Conservation (phyloP, 30 jellyfish, hydroid and myxozoan genomes). For the Cassiopea andromeda region DNA sequence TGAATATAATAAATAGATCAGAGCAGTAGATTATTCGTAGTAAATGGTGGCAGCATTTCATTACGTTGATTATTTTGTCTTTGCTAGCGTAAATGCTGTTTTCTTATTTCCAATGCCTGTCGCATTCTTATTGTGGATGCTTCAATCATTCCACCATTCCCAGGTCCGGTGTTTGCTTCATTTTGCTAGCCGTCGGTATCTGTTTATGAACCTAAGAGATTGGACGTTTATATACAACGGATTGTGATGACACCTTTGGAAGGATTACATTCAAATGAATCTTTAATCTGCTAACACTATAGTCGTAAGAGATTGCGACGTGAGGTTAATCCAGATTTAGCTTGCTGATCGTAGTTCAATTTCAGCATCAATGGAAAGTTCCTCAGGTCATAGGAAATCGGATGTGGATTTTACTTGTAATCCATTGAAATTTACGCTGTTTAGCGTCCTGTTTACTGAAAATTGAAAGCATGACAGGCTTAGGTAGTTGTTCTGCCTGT, state of each 20-base stretch:
- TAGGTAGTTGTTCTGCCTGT: not conserved
- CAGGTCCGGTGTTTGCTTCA: not conserved
- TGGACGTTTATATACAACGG: not conserved
- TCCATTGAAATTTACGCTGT: not conserved
- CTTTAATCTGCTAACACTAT: slow-evolving; percentile 2
- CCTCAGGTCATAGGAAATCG: slow-evolving; percentile 24
- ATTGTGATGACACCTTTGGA: slow-evolving; percentile 10
- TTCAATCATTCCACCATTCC: not conserved
- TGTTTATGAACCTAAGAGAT: not conserved
- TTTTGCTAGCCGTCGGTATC: not conserved
- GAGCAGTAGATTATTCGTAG: too few species aligned
- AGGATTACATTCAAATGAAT: slow-evolving; percentile 7
- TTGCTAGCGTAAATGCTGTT: too few species aligned
- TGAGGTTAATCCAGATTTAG: slow-evolving; percentile 6
- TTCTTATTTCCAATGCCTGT: too few species aligned
- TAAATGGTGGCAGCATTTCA: too few species aligned
- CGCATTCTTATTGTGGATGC: not conserved
- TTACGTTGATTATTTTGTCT: too few species aligned
- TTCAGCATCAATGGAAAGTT: not conserved
- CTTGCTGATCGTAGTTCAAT: not conserved
- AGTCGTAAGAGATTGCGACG: not conserved
- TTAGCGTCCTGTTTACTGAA: not conserved
- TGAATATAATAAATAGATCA: too few species aligned
- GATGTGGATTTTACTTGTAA: not conserved
- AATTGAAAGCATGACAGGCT: not conserved